Conservation (phyloP, 2,797 vertebrate species). For the Picus viridis region DNA sequence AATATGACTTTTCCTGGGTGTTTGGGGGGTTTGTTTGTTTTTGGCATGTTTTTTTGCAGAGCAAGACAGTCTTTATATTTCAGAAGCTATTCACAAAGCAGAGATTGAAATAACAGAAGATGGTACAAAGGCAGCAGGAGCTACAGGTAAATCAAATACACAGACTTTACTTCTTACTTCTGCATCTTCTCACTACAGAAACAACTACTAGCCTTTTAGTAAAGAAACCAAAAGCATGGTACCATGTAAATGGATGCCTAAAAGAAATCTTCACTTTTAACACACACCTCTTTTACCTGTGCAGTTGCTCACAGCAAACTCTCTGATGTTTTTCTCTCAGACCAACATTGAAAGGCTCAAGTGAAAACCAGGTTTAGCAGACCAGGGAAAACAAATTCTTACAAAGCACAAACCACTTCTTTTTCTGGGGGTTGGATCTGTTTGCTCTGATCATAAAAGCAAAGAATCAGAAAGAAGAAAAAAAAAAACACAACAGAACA, state of each 20-base stretch:
- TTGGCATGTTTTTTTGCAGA: slow-evolving; percentile 69
- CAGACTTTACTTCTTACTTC: neutral
- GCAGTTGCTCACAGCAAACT: neutral
- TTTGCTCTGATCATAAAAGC: neutral
- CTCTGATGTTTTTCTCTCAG: neutral
- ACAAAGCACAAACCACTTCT: neutral
- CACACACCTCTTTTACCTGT: neutral
- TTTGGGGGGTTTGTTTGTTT: too few species aligned
- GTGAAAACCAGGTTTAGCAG: neutral
- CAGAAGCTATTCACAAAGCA: slow-evolving; percentile 89
- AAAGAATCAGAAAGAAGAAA: neutral
- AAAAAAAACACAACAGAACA: too few species aligned
- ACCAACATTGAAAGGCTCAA: neutral
- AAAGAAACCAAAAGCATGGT: neutral
- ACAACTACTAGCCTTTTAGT: neutral
- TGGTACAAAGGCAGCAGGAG: slow-evolving; percentile 86
- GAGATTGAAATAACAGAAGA: slow-evolving; percentile 89
- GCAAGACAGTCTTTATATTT: slow-evolving; percentile 86
- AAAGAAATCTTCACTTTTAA: neutral
- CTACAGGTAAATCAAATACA: slow-evolving; percentile 80
- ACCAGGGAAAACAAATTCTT: neutral
- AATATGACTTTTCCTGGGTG: neutral
- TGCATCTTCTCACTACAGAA: neutral
- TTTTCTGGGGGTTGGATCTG: neutral
- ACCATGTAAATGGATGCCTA: neutral